A percentile compares a stretch with the other conserved stretches of the same genome.
Conservation (phyloP, 2,113 vertebrate genomes). For the Cebus imitator region DNA sequence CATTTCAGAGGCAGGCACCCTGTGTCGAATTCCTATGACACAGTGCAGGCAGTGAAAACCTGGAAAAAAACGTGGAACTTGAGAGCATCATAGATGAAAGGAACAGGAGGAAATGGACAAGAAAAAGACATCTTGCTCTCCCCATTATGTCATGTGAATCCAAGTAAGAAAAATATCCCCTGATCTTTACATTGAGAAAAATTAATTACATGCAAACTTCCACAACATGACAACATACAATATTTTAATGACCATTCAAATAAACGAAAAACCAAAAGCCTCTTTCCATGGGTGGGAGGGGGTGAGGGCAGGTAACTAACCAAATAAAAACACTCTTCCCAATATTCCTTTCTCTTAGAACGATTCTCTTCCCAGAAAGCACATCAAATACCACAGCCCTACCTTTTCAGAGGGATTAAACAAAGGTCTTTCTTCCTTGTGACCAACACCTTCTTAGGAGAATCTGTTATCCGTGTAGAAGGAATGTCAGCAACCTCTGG, state of each 20-base stretch:
- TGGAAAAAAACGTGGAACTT: slow-evolving; percentile 19
- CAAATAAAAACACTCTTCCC: slow-evolving; percentile 54
- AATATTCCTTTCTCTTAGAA: slow-evolving; percentile 29
- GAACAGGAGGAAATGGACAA: slow-evolving; percentile 19
- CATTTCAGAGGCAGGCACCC: slow-evolving; percentile 39
- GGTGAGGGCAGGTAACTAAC: slow-evolving; percentile 2
- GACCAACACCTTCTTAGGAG: slow-evolving; percentile 76
- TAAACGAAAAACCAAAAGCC: slow-evolving; percentile 51
- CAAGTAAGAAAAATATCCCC: slow-evolving; percentile 44
- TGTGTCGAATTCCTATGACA: slow-evolving; percentile 47
- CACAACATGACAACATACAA: slow-evolving; percentile 24
- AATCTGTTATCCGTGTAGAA: slow-evolving; percentile 76
- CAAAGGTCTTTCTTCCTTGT: slow-evolving; percentile 67
- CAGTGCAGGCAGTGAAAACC: not conserved
- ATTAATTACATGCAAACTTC: slow-evolving; percentile 56
- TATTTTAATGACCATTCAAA: slow-evolving; percentile 63
- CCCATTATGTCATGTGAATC: slow-evolving; percentile 16
- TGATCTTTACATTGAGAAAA: not conserved
- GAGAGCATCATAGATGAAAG: slow-evolving; percentile 51
- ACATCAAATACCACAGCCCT: slow-evolving; percentile 67
- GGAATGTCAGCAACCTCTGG: slow-evolving; percentile 83
- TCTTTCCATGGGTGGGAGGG: not conserved
- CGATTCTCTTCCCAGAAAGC: slow-evolving; percentile 46
- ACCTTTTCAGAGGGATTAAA: slow-evolving; percentile 81
- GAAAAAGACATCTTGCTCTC: slow-evolving; percentile 17